Conservation (phyloP, 2,113 vertebrate genomes). For the Carettochelys insculpta region DNA sequence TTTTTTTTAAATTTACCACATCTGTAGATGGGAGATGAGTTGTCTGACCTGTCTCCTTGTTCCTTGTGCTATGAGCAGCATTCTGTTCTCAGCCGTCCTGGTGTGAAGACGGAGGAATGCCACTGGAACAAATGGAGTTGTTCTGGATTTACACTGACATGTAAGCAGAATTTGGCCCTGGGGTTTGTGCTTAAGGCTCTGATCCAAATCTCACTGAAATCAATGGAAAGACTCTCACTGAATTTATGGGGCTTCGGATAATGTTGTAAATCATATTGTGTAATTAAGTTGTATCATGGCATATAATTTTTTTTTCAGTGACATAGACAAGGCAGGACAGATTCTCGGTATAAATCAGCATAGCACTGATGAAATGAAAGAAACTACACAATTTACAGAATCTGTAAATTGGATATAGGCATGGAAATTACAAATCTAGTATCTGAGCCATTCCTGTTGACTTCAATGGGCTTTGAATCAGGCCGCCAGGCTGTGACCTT, state of each 20-base stretch:
- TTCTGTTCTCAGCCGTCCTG: background rate
- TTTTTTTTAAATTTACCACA: too few species aligned
- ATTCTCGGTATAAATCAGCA: background rate
- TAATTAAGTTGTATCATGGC: background rate
- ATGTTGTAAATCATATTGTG: background rate
- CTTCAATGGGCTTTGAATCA: background rate
- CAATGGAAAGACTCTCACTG: background rate
- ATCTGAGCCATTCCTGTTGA: background rate
- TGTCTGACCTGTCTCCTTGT: constrained; percentile 35
- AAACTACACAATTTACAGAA: background rate
- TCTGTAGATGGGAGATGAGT: constrained; percentile 48
- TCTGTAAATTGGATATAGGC: background rate
- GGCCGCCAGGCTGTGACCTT: background rate
- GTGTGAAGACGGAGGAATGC: background rate
- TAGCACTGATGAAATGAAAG: background rate
- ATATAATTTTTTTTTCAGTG: background rate
- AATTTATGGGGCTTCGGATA: background rate
- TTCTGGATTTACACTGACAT: background rate
- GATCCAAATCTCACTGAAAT: background rate
- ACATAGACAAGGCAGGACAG: background rate
- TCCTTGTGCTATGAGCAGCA: constrained; percentile 34
- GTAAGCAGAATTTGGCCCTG: background rate
- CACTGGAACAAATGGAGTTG: constrained; percentile 18
- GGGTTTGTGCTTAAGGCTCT: background rate
- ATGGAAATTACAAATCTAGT: background rate